Evolutionary conservation across 2,888 invertebrate genomes (phyloP).

Genomic region (Polymixis lichenea): DNA sequence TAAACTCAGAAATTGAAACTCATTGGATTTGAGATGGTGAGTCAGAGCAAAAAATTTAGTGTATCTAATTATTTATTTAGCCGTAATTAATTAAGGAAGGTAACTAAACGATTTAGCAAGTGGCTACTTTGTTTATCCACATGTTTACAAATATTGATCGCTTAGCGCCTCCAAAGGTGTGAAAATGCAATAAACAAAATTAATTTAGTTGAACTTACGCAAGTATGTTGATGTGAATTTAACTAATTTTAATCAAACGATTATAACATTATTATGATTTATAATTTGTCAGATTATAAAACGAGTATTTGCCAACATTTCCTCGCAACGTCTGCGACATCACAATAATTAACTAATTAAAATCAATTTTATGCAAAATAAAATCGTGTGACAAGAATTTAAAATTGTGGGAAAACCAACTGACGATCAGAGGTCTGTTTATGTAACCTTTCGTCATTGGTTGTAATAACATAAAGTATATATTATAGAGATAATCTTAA

Average conservation of each 20-base stretch:
- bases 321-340: constrained; percentile 2
- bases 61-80: not conserved
- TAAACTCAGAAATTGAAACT: no score
- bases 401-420: constrained; percentile 44
- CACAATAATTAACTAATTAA: constrained; percentile 26
- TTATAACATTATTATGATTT: constrained; percentile 2
- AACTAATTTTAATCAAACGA: not conserved
- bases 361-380: constrained; percentile 26
- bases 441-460: constrained; percentile 18
- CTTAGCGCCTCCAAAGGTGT: not conserved
- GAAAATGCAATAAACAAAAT: constrained; percentile 11
- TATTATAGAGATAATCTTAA: constrained; percentile 7
- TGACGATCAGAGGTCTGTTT: not conserved
- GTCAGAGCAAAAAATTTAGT: not conserved
- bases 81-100: not conserved
- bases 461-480: constrained; percentile 23
- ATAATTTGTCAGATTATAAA: constrained; percentile 37
- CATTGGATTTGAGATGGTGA: not conserved
- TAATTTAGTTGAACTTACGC: not conserved
- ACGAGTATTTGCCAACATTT: constrained; percentile 17
- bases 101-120: not conserved
- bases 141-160: not conserved
- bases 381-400: constrained; percentile 49
- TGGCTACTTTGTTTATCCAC: no score
- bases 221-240: constrained; percentile 1